Conservation (phyloP, 53 echinoderm and acorn worm genomes). For the Holothuria scabra region DNA sequence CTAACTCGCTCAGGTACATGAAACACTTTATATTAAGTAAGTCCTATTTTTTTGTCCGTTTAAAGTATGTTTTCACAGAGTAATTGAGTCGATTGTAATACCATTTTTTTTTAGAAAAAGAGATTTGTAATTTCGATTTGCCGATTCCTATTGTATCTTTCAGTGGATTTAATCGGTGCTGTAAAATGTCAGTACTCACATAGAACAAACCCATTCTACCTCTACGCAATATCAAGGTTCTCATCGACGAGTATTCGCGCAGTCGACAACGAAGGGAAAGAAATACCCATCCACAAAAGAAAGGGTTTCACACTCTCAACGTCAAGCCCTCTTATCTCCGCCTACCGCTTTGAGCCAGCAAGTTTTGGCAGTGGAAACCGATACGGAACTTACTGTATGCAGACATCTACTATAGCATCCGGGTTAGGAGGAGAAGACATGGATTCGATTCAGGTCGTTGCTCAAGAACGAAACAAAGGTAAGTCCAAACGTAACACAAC, state of each 20-base stretch:
- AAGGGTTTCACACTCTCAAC: not conserved
- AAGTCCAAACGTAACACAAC: not conserved
- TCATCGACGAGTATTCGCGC: not conserved
- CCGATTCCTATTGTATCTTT: not conserved
- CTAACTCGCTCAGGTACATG: too few relatives aligned
- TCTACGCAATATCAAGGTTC: not conserved
- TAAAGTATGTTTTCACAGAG: too few relatives aligned
- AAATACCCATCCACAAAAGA: not conserved
- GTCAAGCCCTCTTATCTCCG: not conserved
- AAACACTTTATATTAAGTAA: too few relatives aligned
- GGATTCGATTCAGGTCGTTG: not conserved
- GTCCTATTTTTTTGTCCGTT: too few relatives aligned
- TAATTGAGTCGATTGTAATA: too few relatives aligned
- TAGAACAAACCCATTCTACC: not conserved
- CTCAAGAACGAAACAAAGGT: constrained; percentile 22
- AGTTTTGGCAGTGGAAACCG: not conserved
- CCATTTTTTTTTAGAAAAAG: too few relatives aligned
- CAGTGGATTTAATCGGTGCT: constrained; percentile 23
- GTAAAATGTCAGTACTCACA: not conserved
- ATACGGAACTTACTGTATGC: not conserved
- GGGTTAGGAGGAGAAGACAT: not conserved
- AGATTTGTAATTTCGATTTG: not conserved
- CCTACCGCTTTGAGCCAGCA: constrained; percentile 6
- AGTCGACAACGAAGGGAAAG: not conserved
- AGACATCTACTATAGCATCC: not conserved